These are phyloP conservation scores for Diphyllodes magnificus DNA, from an alignment of 2,113 vertebrate genomes.

Conservation along the genomic window DNA sequence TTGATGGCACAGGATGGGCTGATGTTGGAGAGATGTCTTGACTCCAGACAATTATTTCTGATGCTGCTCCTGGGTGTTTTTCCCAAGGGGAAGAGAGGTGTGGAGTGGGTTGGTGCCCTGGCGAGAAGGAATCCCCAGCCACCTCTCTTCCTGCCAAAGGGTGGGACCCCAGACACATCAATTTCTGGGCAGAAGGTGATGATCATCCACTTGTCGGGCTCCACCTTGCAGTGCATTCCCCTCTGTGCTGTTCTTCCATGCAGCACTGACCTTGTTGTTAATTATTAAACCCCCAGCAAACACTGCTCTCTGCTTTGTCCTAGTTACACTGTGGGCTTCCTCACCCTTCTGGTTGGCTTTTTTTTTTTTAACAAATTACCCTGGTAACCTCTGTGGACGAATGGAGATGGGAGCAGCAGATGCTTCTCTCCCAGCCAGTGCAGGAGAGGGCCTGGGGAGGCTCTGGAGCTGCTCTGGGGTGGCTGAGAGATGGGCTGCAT, in stretches of 20 bases:
- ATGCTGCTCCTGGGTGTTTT: neutral
- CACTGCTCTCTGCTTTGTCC: neutral
- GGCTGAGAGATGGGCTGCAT: neutral
- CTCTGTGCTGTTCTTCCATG: neutral
- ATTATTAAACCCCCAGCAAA: constrained; percentile 61
- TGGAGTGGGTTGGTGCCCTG: neutral
- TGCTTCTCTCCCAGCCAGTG: neutral
- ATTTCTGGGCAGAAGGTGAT: neutral
- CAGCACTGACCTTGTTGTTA: constrained; percentile 42
- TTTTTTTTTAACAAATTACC: neutral
- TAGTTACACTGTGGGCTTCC: constrained; percentile 17
- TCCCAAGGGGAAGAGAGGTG: neutral
- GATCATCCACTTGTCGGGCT: accelerated
- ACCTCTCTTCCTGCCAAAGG: neutral
- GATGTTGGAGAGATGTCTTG: neutral
- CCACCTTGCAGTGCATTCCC: neutral
- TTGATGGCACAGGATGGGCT: neutral
- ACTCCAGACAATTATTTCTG: neutral
- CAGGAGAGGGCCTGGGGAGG: neutral
- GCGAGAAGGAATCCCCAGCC: neutral
- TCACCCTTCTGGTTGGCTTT: neutral
- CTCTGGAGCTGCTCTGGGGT: neutral
- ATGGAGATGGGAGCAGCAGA: neutral
- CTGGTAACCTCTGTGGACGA: neutral
- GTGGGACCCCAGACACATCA: accelerated